Base-by-base conservation (phyloP, 2,888 invertebrate genomes). In the Drosophila subsilvestris region DNA sequence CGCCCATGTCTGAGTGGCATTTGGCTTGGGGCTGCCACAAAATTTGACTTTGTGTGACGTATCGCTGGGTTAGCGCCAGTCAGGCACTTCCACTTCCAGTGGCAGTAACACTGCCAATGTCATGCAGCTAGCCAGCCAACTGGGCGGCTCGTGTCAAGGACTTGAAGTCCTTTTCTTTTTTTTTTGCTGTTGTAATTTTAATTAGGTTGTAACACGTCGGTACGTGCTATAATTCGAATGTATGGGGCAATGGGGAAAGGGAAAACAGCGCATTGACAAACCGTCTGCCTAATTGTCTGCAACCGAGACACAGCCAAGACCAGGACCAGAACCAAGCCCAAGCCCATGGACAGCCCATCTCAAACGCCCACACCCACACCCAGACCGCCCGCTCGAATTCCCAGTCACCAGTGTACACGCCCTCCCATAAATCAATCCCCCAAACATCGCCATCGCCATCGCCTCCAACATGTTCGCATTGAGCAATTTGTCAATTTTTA, bases 131-230 rank as follows among this genome's bases (percentile, higher is more conserved):
- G 32, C 14, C 32, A 32, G 32, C 12, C 32, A 32, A 32, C 50
- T 59, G 37, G 63, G 66, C 45, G 44, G 86, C 78, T 81, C 87
- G 85, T 86, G 85, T 86, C 85, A 86, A 86, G 85, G 89, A 88
- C 85, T 84, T 77, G 74, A 57, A 75, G 78, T 78, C 66, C 79
- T 72, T 72, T 75, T 78, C 20, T 20, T 22, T 25, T 22, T 25
- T 6, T 25, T 3, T 25, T 6, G 5, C 6, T 25, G 25, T 25
- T 25, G 25, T 67, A 77, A 86, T 85, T 85, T 84, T 85, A 85
- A 85, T 85, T 85, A 88, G 89, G 89, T 86, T 85, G 83, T 88
- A 80, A 86, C 83, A 83, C 88, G 83, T 76, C 74, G 65, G 83
- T 78, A 83, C 83, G 83, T 83, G 83, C 88, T 54, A 72, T 78